These are phyloP conservation scores for Perizoma flavofasciatum DNA, from an alignment of 2,888 invertebrate genomes.

Conservation along the genomic window DNA sequence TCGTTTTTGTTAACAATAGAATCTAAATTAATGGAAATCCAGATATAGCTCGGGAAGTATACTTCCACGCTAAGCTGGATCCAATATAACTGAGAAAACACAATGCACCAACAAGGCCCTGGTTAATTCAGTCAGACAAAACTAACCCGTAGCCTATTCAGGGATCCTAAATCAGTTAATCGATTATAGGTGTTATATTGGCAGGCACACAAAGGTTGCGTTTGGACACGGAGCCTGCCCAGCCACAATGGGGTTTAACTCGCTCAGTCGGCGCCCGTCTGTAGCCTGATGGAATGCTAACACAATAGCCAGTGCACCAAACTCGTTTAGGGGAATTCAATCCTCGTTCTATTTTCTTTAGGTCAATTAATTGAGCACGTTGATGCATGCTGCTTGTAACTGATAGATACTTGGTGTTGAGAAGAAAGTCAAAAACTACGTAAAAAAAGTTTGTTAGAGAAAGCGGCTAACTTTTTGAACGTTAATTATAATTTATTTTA, in stretches of 20 bases:
- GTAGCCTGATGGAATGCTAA: conserved; percentile 50
- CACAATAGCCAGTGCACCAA: conserved; percentile 36
- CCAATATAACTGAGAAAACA: too few relatives aligned
- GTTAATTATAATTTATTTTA: too few relatives aligned
- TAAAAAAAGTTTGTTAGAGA: neutral
- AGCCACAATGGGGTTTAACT: conserved; percentile 56
- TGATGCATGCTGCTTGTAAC: neutral
- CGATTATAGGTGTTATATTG: conserved; percentile 68
- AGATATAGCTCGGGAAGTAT: neutral
- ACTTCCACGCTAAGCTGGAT: too few relatives aligned
- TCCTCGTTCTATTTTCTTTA: conserved; percentile 21
- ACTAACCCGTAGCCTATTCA: conserved; percentile 38
- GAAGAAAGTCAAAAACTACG: too few relatives aligned
- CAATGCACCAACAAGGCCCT: too few relatives aligned
- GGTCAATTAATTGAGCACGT: conserved; percentile 1
- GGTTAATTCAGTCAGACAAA: neutral
- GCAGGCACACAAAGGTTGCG: conserved; percentile 54
- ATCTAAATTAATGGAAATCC: neutral
- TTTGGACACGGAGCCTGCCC: conserved; percentile 59
- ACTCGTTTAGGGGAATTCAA: conserved; percentile 33
- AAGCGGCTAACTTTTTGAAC: too few relatives aligned
- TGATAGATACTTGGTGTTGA: neutral
- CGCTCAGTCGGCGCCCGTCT: conserved; percentile 39
- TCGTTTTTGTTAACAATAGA: neutral
- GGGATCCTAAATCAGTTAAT: conserved; percentile 57